Percentiles rank a stretch among this genome's conserved stretches.
phyloP scores from a whole-genome alignment of 2,888 invertebrate species.

The Holacanthella duospinosa region DNA sequence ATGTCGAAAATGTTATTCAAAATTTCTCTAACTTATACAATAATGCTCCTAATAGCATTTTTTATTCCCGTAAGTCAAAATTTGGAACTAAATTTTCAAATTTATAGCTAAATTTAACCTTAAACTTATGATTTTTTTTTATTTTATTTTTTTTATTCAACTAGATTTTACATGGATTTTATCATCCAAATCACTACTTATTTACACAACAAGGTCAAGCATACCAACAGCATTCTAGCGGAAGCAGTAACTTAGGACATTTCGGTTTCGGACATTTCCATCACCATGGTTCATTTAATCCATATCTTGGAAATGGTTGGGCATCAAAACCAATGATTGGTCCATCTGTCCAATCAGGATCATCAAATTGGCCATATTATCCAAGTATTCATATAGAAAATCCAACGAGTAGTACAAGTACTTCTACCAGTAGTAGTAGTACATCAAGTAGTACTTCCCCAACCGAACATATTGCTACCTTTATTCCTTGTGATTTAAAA shows the following conservation, averaged over 20 bases:
- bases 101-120: too few species aligned
- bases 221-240: background rate
- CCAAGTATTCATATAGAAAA: background rate
- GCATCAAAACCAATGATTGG: background rate
- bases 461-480: background rate
- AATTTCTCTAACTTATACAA: too few species aligned
- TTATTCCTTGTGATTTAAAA: constrained; percentile 18
- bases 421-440: background rate
- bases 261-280: background rate
- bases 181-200: too few species aligned
- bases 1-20: too few species aligned
- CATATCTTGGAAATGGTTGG: background rate
- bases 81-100: too few species aligned
- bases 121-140: too few species aligned
- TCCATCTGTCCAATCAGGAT: background rate
- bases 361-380: background rate
- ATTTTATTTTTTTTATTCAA: too few species aligned
- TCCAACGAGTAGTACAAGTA: background rate
- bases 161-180: too few species aligned
- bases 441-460: background rate
- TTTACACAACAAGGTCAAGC: too few species aligned
- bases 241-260: too few species aligned
- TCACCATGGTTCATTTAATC: background rate
- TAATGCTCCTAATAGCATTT: too few species aligned
- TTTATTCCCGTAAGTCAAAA: too few species aligned